Base-by-base conservation (phyloP, 1,140 invertebrate genomes). In the Brachionus manjavacas region DNA sequence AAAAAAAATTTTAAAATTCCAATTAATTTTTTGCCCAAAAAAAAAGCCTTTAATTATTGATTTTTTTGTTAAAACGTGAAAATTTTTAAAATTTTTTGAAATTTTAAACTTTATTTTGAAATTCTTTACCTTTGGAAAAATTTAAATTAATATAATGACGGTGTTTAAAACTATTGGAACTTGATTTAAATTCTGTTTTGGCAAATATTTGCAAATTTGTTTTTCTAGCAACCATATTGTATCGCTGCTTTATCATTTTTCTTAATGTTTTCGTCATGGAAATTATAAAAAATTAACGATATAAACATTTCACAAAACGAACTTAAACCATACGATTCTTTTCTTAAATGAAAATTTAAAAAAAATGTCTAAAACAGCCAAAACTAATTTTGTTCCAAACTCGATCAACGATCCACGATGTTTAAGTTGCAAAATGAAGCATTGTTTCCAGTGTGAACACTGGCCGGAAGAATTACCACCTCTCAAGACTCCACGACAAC, bases 401-500 rank as follows among this genome's bases (percentile, higher is more conserved):
- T 52, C 72, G 4, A 6, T 25, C 1, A 25, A 76, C 12, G 72
- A 76, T 76, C 72, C 72, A 9, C 41, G 72, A 76, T 76, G 72
- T 31, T 43, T 76, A 12, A 12, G 7, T 11, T 76, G 72, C 25
- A 76, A 76, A 49, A 76, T 76, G 41, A 46, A 49, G 46, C 72
- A 76, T 49, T 76, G 72, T 46, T 76, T 76, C 41, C 72, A 76
- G 52, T 76, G 72, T 31, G 72, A 76, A 28, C 72, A 76, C 25
- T 49, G 46, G 31, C 43, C 11, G 3, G 31, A 25, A 23, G 4
- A 25, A 31, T 14, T 49, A 20, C 72, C 72, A 25, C n/a, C 16
- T 8, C n/a, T 14, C 1, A 49, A 14, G 4, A 31, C 20, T 14
- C 39, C 41, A 28, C 9, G 20, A 76, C 43, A 16, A 23, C 31